Base-by-base conservation (phyloP, 2,888 invertebrate species). In the Noctua janthina region DNA sequence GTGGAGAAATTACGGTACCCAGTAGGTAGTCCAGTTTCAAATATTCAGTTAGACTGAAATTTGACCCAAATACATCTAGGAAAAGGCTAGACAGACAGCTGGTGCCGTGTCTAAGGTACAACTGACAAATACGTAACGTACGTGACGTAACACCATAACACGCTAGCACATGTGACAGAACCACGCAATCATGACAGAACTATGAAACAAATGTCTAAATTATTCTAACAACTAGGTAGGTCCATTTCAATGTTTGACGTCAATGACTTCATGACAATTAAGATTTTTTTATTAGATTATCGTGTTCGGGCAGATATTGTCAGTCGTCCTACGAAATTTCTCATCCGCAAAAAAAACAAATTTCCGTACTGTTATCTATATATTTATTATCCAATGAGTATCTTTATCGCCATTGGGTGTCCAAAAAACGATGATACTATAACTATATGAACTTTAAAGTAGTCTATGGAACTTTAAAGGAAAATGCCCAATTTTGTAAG, bases 181-280 rank as follows among this genome's bases (percentile, higher is more conserved):
- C 15, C 43, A 35, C 62, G 51, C 62, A 4, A 15, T 7, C 51
- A 39, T 62, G 67, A 5, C 17, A 43, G 17, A 17, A 13, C 0
- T 4, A 54, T 51, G 46, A n/a, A 46, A 66, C 20, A 46, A n/a
- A 39, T 17, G 17, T 15, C 35, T 64, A 8, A 29, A 54, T 72
- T 46, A 54, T 79, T 79, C 46, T 54, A 8, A 6, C 15, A 29
- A 29, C 29, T 17, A 29, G 29, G 59, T 56, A 54, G n/a, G 35
- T 77, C 20, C 79, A 39, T 23, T 29, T 68, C n/a, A 39, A 17
- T 13, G 20, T 59, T 23, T 43, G 62, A 80, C 59, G 29, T 51
- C 39, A 51, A 29, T 39, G 43, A 4, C n/a, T 59, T 49, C 35
- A 62, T 67, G 17, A 35, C 3, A 17, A 49, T 13, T 54, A n/a